Evolutionary conservation across 2,113 vertebrate species (phyloP).

Genomic region (Lamprotornis superbus): DNA sequence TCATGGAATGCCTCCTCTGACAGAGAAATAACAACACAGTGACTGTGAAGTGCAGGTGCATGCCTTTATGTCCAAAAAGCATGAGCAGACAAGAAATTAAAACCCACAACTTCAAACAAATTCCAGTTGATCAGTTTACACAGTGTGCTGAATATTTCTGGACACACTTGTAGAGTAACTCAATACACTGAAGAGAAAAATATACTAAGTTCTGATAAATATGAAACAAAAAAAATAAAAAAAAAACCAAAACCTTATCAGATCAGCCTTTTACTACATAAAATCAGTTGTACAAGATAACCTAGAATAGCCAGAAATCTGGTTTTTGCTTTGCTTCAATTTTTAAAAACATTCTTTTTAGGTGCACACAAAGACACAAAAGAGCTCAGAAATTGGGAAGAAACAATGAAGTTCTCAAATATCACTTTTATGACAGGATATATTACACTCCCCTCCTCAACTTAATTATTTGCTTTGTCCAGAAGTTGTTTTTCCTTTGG

Average conservation of each 20-base stretch:
- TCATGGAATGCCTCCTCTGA: background rate
- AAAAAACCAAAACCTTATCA: background rate
- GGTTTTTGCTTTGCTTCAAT: background rate
- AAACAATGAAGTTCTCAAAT: background rate
- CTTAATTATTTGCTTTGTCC: background rate
- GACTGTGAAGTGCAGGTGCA: background rate
- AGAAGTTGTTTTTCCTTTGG: background rate
- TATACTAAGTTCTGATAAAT: background rate
- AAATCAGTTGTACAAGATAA: background rate
- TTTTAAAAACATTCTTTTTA: background rate
- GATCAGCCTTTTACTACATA: background rate
- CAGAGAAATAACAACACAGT: background rate
- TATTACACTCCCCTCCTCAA: background rate
- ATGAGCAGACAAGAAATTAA: background rate
- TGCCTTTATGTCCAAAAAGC: background rate
- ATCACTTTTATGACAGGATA: background rate
- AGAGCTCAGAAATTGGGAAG: rapidly evolving
- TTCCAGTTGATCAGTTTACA: background rate
- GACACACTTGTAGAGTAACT: background rate
- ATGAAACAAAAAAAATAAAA: background rate
- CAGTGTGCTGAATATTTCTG: background rate
- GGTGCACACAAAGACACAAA: background rate
- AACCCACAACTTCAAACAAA: background rate
- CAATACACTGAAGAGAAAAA: background rate
- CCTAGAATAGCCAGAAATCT: background rate